Base-by-base conservation (phyloP, 2,113 vertebrate genomes). In the Mormyrus lacerda region DNA sequence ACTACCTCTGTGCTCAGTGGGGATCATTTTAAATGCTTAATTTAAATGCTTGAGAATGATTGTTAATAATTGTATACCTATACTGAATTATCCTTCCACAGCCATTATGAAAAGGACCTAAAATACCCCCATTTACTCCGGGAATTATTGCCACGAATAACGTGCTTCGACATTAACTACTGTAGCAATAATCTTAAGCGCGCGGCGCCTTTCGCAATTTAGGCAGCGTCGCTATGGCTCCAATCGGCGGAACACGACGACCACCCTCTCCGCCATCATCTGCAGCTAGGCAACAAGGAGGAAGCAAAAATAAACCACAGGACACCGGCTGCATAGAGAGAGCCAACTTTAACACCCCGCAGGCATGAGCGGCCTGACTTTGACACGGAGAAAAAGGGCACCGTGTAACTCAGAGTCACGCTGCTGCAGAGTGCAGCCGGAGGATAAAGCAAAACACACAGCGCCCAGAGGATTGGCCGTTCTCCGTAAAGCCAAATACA, bases 251-350 rank as follows among this genome's bases (percentile, higher is more conserved):
- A 50, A 35, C 31, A 39, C 65, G 17, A 13, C n/a, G 17, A 7
- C 88, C 69, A 82, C 88, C 65, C 61, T 45, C 47, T 6, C 47
- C 9, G 47, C 45, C 15, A 65, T 45, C 88, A 10, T 10, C 17
- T 6, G 45, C 47, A 45, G 45, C 69, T 53, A 31, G 61, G 44
- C 61, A 39, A 50, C 61, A 45, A 51, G 31, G 47, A 48, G 13
- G 47, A 24, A 69, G 61, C 65, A 88, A 42, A 88, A 88, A 88
- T 79, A 88, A 88, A 50, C 88, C 69, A 10, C 69, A 82, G 55
- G 65, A 73, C 69, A 35, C 45, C 10, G 31, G 88, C 44, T 27
- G 44, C n/a, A 39, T n/a, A 42, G 27, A 61, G 44, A 15, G 21
- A 45, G 42, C 44, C 61, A 44, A 44, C 24, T 85, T 50, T 85